A percentile compares a stretch with the other conserved stretches of the same genome.
These are phyloP conservation scores for Drosophila pectinifera DNA, from an alignment of 1,140 invertebrate genomes.

Conservation along the genomic window DNA sequence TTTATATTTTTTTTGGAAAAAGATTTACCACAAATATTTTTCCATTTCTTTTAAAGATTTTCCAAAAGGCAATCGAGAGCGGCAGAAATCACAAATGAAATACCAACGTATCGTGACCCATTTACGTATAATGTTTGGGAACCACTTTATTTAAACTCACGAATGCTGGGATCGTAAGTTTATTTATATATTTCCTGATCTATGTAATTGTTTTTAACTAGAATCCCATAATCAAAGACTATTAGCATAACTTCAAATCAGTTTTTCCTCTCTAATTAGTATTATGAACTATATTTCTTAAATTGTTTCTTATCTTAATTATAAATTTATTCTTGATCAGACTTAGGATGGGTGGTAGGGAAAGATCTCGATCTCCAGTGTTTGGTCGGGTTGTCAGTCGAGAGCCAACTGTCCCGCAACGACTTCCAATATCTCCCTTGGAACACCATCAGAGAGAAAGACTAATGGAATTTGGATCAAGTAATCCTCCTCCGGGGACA, in stretches of 20 bases:
- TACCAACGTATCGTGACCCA: constrained; percentile 91
- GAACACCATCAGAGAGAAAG: constrained; percentile 53
- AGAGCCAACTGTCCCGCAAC: constrained; percentile 82
- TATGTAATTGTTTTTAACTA: no score
- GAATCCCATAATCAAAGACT: no score
- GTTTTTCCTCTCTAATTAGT: no score
- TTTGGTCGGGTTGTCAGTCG: constrained; percentile 88
- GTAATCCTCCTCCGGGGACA: constrained; percentile 1
- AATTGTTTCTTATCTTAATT: neutral
- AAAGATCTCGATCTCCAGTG: constrained; percentile 85
- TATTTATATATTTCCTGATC: neutral
- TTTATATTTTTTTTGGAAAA: neutral
- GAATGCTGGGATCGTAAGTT: constrained; percentile 86
- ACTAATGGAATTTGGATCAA: constrained; percentile 32
- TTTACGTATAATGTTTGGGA: constrained; percentile 93
- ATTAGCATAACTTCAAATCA: no score
- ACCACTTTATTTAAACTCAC: constrained; percentile 87
- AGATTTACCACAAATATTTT: neutral
- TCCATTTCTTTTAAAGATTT: constrained; percentile 85
- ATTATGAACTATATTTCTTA: no score
- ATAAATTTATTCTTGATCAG: constrained; percentile 24
- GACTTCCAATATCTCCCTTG: constrained; percentile 18
- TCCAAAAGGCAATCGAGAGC: constrained; percentile 94
- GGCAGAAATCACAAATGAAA: constrained; percentile 93
- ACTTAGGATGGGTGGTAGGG: constrained; percentile 53